These are phyloP conservation scores for Chesias legatella DNA, from an alignment of 2,888 invertebrate genomes.

Conservation along the genomic window DNA sequence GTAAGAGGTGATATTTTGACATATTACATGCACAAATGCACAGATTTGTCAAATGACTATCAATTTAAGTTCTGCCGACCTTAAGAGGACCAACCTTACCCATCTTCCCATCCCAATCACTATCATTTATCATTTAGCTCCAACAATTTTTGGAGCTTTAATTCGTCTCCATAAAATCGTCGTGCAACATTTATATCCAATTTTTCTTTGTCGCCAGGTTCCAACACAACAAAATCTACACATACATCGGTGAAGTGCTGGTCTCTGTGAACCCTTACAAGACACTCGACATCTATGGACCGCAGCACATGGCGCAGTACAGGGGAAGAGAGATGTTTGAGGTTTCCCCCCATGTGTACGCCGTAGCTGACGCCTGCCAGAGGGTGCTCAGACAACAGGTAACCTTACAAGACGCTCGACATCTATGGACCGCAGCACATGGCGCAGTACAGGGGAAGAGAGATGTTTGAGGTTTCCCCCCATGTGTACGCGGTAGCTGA, in stretches of 20 bases:
- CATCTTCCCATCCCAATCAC: too few species aligned
- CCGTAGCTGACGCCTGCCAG: conserved; percentile 98
- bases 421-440: conserved; percentile 94
- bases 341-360: conserved; percentile 97
- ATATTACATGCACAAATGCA: too few species aligned
- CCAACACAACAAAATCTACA: conserved; percentile 95
- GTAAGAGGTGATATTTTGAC: too few species aligned
- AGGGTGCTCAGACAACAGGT: conserved; percentile 93
- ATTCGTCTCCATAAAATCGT: too few species aligned
- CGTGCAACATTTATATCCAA: background rate
- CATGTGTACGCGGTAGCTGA: conserved; percentile 99
- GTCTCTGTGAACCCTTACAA: conserved; percentile 99
- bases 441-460: conserved; percentile 92
- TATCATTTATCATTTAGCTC: too few species aligned
- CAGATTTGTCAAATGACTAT: too few species aligned
- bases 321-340: conserved; percentile 96
- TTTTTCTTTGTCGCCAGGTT: conserved; percentile 83
- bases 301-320: conserved; percentile 92
- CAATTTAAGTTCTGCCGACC: too few species aligned
- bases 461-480: conserved; percentile 97
- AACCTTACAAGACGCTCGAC: conserved; percentile 91
- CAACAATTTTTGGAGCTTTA: too few species aligned
- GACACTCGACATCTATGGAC: conserved; percentile 94
- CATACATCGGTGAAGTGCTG: conserved; percentile 98
- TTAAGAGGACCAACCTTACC: too few species aligned